Evolutionary conservation across 1,140 invertebrate species (phyloP), one percentile per base, ranked within the genome.

Genomic region (Drosophila dunni): DNA sequence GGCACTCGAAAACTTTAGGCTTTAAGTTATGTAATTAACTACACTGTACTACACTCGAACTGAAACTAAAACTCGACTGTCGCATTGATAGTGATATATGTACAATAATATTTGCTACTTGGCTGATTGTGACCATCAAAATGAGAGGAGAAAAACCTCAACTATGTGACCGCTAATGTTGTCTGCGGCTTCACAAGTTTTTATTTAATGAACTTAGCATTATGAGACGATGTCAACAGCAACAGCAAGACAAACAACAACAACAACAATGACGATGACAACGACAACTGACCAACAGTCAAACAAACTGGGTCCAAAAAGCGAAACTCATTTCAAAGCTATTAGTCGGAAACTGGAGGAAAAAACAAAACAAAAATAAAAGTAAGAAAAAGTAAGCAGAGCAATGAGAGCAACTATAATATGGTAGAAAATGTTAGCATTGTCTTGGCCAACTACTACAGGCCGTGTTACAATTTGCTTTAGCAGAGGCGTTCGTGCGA

Each of bases 301-400:
- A 62, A 60, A 67, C 17, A 69, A 68, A 75, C 50, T 67, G 44
- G 38, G 61, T 48, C 60, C 75, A 74, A 77, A 83, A 79, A 64
- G 66, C 60, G 65, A 88, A 88, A 88, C 83, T 88, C 84, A 88
- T 88, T 89, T 89, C 73, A 78, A 89, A 88, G 83, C 83, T 89
- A 88, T 88, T 88, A 88, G 79, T 44, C 63, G 81, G 75, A 63
- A 76, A 85, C 58, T 66, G 65, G 34, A 63, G 44, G 63, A 40
- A 72, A 50, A 65, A 45, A 29, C 20, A 44, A 63, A 54, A 38
- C 5, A 34, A 54, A 54, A 54, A 57, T n/a, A 13, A n/a, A 17
- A 38, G 36, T 42, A 51, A 24, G 38, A 38, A 11, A 42, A 38
- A 36, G 24, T 7, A 36, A 10, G 8, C 24, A 38, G 15, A 42